Conservation (phyloP, 1,140 invertebrate genomes). For the Pseudachorutes palmiensis region DNA sequence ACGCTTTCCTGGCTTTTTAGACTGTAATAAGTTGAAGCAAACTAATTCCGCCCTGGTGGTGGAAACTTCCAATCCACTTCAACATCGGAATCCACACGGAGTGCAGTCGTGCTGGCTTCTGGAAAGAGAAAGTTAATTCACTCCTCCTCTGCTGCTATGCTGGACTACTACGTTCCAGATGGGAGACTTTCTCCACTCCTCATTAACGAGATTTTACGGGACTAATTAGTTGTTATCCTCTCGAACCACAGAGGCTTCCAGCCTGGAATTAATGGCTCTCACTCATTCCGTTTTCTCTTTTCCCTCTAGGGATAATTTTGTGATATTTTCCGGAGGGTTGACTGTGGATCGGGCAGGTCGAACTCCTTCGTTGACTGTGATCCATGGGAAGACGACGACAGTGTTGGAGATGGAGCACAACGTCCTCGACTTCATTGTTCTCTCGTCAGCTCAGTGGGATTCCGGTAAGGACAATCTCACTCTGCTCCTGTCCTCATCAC, state of each 20-base stretch:
- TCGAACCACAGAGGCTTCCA: not conserved
- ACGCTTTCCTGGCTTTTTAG: not conserved
- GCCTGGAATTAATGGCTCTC: not conserved
- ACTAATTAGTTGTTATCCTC: not conserved
- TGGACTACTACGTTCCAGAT: too few relatives aligned
- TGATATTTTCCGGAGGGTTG: slow-evolving; percentile 92
- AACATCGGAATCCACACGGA: not conserved
- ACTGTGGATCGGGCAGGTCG: slow-evolving; percentile 77
- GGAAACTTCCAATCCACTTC: not conserved
- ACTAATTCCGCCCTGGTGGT: not conserved
- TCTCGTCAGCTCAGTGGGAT: slow-evolving; percentile 86
- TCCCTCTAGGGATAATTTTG: slow-evolving; percentile 63
- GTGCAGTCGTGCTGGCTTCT: not conserved
- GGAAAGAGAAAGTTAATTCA: not conserved
- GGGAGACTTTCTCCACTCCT: too few relatives aligned
- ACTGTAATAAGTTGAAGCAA: not conserved
- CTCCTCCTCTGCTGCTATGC: not conserved
- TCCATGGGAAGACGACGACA: slow-evolving; percentile 88
- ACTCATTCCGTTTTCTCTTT: not conserved
- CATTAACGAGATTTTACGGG: not conserved
- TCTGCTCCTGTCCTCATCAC: too few relatives aligned
- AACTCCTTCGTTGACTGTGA: slow-evolving; percentile 90
- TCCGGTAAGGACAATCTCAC: slow-evolving; percentile 57
- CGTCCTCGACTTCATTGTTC: slow-evolving; percentile 91
- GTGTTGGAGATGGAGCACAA: slow-evolving; percentile 98